Evolutionary conservation across 2,888 invertebrate genomes (phyloP).

Genomic region (Drosophila setosimentum): DNA sequence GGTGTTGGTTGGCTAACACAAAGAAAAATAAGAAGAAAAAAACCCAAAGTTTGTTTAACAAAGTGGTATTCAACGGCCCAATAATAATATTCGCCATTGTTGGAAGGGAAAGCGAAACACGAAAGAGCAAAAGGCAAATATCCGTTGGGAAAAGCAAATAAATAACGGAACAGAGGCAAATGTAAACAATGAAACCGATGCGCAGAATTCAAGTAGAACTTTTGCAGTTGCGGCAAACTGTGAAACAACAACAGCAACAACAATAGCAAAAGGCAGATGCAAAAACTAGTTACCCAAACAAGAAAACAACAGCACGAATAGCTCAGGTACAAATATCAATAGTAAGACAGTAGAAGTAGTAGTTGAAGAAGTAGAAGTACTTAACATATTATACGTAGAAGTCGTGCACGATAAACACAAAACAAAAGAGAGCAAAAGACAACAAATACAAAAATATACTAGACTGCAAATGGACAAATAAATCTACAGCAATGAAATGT

Average conservation of each 20-base stretch:
- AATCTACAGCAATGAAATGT: constrained; percentile 64
- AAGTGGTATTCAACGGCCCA: constrained; percentile 67
- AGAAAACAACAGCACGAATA: constrained; percentile 28
- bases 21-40: not conserved
- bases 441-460: not conserved
- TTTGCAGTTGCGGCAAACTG: constrained; percentile 29
- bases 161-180: constrained; percentile 57
- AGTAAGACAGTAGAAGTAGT: not conserved
- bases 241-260: constrained; percentile 1
- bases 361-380: constrained; percentile 16
- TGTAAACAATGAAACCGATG: constrained; percentile 62
- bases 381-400: constrained; percentile 21
- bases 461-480: constrained; percentile 55
- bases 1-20: constrained; percentile 19
- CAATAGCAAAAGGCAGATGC: constrained; percentile 42
- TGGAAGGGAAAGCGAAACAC: constrained; percentile 9
- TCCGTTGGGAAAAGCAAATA: constrained; percentile 63
- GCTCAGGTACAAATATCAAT: constrained; percentile 9
- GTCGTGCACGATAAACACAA: constrained; percentile 40
- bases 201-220: constrained; percentile 50
- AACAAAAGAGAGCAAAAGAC: constrained; percentile 5
- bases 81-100: constrained; percentile 60
- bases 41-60: constrained; percentile 69
- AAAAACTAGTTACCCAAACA: constrained; percentile 41
- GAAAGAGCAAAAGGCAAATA: constrained; percentile 52